Evolutionary conservation across 64 coral and sea anemone species (phyloP), one percentile per base, ranked within the genome.

Genomic region (Pocillopora verrucosa): DNA sequence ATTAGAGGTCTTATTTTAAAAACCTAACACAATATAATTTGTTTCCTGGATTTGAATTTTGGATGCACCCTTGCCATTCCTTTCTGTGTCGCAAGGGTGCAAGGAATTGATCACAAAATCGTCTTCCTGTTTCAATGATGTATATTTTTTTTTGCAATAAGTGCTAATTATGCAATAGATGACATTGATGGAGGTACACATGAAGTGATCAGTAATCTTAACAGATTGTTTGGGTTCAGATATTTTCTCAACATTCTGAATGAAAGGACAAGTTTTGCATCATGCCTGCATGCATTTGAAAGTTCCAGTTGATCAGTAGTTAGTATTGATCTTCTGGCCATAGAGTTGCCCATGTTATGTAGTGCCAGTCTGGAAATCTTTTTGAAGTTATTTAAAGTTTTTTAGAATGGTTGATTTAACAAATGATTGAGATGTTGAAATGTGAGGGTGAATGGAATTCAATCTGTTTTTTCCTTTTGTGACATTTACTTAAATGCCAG

Each of bases 111-210:
- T 74, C 17, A 24, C 72, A 10, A 24, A 74, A 34, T 74, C 24
- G 22, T 74, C 22, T 22, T 74, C 0, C 72, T 74, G 22, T 74
- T 35, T 74, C 72, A 74, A 16, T 34, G n/a, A 11, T 24, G 72
- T 24, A 74, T 22, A 74, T 22, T 25, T 74, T 74, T 74, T 74
- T 74, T 74, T 74, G n/a, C 72, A 74, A 74, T 74, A 74, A 74
- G 72, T 74, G 22, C 72, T 30, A 74, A 20, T 74, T 22, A 74
- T 25, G 17, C 19, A 74, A 34, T 74, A 74, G 72, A 74, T 74
- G 35, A 25, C 72, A 74, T 74, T 74, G 72, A n/a, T 74, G 22
- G 72, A 74, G 20, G 0, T 73, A 19, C 72, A 73, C 20, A 9
- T 73, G 72, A 73, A 73, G 20, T 73, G n/a, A 73, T 74, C 22